Conservation (phyloP, 2,113 vertebrate genomes). For the Phasianus colchicus region DNA sequence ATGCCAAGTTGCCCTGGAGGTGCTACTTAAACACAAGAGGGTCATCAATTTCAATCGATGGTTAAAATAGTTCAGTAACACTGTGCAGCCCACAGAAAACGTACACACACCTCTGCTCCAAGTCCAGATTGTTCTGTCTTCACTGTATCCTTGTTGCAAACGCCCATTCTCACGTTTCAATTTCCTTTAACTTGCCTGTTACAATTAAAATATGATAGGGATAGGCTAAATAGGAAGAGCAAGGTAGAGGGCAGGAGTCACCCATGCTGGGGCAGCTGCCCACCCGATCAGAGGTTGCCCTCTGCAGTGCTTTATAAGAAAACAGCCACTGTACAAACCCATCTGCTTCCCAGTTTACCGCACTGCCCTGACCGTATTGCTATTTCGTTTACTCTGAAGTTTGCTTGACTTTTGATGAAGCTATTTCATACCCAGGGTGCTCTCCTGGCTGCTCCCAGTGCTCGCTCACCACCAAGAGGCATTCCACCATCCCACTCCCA, state of each 20-base stretch:
- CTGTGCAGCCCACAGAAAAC: background rate
- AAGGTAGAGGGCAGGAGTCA: background rate
- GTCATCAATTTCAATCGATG: background rate
- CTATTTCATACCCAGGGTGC: background rate
- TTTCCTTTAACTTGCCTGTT: background rate
- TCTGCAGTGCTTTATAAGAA: slow-evolving; percentile 57
- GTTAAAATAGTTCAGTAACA: background rate
- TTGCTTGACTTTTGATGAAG: background rate
- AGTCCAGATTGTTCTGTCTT: background rate
- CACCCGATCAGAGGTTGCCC: slow-evolving; percentile 73
- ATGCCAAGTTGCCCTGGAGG: background rate
- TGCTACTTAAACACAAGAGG: background rate
- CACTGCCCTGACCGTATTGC: background rate
- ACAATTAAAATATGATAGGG: background rate
- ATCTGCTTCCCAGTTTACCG: background rate
- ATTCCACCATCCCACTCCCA: no score
- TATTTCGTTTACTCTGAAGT: background rate
- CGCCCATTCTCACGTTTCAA: background rate
- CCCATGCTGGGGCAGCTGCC: background rate
- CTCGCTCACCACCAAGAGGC: background rate
- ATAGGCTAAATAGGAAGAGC: background rate
- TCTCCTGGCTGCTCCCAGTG: background rate
- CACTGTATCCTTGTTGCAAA: background rate
- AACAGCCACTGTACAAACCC: background rate
- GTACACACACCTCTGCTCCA: background rate